These are phyloP conservation scores for Carlito syrichta DNA, from an alignment of 2,113 vertebrate genomes.

Conservation along the genomic window DNA sequence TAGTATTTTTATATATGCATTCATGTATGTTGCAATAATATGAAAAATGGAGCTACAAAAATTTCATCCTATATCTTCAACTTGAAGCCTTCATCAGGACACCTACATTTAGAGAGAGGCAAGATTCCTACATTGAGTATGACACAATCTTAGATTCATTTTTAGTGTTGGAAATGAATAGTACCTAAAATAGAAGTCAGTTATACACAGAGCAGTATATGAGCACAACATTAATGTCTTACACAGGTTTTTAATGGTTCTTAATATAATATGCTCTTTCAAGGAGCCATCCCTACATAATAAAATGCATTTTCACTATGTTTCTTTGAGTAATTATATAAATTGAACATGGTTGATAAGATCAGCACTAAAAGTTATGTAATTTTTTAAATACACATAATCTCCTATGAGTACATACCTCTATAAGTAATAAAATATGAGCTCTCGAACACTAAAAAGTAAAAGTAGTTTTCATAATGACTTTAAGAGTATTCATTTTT, in stretches of 20 bases:
- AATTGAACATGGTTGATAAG: slow-evolving; percentile 33
- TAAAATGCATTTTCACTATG: background rate
- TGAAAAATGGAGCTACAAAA: background rate
- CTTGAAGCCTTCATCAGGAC: background rate
- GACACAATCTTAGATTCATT: background rate
- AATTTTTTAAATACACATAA: background rate
- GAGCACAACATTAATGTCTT: background rate
- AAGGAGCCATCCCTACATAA: background rate
- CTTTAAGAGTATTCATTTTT: slow-evolving; percentile 25
- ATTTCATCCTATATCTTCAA: background rate
- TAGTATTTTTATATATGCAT: background rate
- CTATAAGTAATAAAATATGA: background rate
- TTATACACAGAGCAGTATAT: background rate
- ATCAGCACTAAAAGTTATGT: slow-evolving; percentile 3
- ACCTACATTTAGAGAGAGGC: background rate
- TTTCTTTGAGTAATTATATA: slow-evolving; percentile 25
- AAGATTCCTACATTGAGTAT: background rate
- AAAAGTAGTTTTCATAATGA: background rate
- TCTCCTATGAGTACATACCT: background rate
- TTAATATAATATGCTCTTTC: slow-evolving; percentile 29
- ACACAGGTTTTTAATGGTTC: slow-evolving; percentile 27
- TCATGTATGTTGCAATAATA: background rate
- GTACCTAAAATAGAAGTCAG: slow-evolving; percentile 1
- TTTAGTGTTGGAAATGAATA: slow-evolving; percentile 22
- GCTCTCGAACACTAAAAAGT: background rate